Conservation (phyloP, 1,140 invertebrate species). For the Hypothenemus hampei region DNA sequence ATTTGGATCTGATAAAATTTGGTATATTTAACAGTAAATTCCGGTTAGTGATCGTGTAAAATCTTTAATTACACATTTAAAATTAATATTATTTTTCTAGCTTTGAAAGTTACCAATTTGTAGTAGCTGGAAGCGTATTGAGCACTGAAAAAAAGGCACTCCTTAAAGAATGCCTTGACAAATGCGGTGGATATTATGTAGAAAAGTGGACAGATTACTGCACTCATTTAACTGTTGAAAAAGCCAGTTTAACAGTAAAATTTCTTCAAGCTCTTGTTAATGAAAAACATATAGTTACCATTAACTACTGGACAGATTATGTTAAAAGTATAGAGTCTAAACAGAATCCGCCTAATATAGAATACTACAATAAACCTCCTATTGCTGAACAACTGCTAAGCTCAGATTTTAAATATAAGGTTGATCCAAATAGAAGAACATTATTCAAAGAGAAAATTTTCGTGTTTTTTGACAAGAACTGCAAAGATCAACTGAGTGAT, state of each 20-base stretch:
- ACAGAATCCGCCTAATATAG: constrained; percentile 21
- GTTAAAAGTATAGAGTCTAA: constrained; percentile 46
- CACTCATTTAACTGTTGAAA: constrained; percentile 60
- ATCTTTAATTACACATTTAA: not conserved
- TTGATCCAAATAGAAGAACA: constrained; percentile 15
- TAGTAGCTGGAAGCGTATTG: constrained; percentile 49
- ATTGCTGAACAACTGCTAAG: constrained; percentile 29
- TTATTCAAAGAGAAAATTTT: constrained; percentile 34
- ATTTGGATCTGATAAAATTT: constrained; percentile 50
- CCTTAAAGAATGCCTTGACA: constrained; percentile 41
- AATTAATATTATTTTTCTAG: constrained; percentile 12
- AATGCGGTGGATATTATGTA: constrained; percentile 47
- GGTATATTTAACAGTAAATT: constrained; percentile 48
- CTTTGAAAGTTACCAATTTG: constrained; percentile 29
- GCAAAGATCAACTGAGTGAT: constrained; percentile 27
- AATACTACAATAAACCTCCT: constrained; percentile 27
- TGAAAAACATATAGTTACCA: constrained; percentile 57
- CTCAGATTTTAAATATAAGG: constrained; percentile 24
- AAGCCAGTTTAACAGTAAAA: constrained; percentile 63
- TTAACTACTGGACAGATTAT: constrained; percentile 56
- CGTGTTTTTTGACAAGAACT: constrained; percentile 23
- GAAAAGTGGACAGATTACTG: constrained; percentile 51
- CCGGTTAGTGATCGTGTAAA: constrained; percentile 18
- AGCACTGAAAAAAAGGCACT: constrained; percentile 43
- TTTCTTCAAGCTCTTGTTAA: constrained; percentile 61